Evolutionary conservation across 2,888 invertebrate genomes (phyloP), one percentile per base, ranked within the genome.

Genomic region (Lasioglossum malachurum): DNA sequence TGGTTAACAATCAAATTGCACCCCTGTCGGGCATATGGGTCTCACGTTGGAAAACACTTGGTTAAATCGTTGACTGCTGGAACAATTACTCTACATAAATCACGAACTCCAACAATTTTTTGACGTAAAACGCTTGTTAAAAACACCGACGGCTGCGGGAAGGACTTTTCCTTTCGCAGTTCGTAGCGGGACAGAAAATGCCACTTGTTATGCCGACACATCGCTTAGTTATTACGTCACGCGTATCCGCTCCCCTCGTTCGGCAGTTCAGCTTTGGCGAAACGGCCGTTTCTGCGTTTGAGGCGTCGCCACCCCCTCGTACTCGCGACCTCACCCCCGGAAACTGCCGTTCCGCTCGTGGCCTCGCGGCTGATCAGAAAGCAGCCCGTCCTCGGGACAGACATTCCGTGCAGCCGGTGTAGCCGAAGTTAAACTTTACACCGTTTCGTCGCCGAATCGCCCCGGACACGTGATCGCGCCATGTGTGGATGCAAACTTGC

Each of bases 381-480:
- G 90, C 93, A 87, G 84, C 86, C 89, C 90, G 27, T 84, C 87
- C 80, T 84, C 78, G 80, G 90, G 84, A 89, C 87, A 92, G 94
- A 95, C 95, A 95, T 95, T 95, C 91, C 92, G 94, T 90, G 91
- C 95, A 95, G 93, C 95, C 95, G 95, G 95, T 89, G 94, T 94
- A 92, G 89, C 92, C 92, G 89, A 93, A 94, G 94, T 95, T 94
- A 89, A 94, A 95, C 93, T 95, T 95, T 94, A 95, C 93, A 94
- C 92, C 92, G 89, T 79, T 82, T 77, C 83, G 75, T 27, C 84
- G 75, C 71, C 72, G 80, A 73, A 82, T 74, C 86, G 78, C 82
- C 78, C 53, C 83, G 87, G 73, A 81, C 90, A 92, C 93, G 92
- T 92, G 93, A 93, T 92, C 90, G 93, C 93, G 83, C 93, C 93